Percentiles rank a stretch among this genome's conserved stretches.
These are phyloP conservation scores for Arctia plantaginis DNA, from an alignment of 2,888 invertebrate genomes.

Conservation along the genomic window DNA sequence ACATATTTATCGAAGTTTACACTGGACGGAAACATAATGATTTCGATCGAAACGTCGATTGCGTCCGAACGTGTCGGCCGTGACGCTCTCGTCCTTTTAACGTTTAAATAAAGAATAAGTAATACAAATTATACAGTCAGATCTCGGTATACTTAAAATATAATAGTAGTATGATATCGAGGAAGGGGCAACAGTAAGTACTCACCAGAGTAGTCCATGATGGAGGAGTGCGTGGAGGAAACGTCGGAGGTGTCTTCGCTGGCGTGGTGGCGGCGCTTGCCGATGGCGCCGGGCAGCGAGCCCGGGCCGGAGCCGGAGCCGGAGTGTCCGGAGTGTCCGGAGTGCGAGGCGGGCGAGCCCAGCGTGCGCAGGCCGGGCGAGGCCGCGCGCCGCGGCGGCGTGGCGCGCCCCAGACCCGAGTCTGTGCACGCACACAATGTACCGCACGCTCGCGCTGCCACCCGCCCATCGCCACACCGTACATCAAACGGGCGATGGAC, in stretches of 20 bases:
- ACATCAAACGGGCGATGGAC: not conserved
- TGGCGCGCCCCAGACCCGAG: conserved; percentile 93
- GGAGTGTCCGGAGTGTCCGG: conserved; percentile 32
- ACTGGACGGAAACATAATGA: not conserved
- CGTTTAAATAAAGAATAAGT: not conserved
- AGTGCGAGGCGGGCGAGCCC: conserved; percentile 89
- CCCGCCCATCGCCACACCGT: not conserved
- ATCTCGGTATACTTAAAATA: not conserved
- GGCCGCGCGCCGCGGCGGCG: conserved; percentile 94
- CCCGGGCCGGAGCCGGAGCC: conserved; percentile 89
- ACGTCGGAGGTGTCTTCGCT: conserved; percentile 95
- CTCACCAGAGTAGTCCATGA: conserved; percentile 95
- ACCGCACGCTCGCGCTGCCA: conserved; percentile 11
- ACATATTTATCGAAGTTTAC: not conserved
- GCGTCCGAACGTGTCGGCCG: not conserved
- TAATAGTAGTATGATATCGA: not conserved
- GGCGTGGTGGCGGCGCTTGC: conserved; percentile 89
- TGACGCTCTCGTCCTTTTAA: not conserved
- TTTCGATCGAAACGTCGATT: not conserved
- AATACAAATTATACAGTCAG: not conserved
- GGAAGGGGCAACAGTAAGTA: conserved; percentile 14
- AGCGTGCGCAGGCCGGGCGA: conserved; percentile 94
- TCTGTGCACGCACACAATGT: conserved; percentile 87
- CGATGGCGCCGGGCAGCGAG: conserved; percentile 94
- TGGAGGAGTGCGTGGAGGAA: conserved; percentile 93